These are phyloP conservation scores for Thysanoteuthis rhombus DNA, from an alignment of 2,888 invertebrate species.

Conservation along the genomic window DNA sequence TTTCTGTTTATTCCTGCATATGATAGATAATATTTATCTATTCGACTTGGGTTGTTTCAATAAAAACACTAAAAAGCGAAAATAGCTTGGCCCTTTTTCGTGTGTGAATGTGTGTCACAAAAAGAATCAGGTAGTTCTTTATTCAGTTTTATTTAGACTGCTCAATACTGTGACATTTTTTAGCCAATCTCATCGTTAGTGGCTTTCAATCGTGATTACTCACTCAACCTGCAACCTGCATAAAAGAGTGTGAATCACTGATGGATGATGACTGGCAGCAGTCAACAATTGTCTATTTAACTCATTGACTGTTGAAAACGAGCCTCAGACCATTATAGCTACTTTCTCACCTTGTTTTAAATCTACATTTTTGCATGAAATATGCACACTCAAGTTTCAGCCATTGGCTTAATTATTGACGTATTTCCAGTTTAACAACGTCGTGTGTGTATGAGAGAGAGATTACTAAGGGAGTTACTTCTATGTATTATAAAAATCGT, in stretches of 20 bases:
- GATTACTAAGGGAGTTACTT: no score
- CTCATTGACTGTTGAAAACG: neutral
- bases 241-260: neutral
- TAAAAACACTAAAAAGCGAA: no score
- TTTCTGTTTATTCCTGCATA: no score
- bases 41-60: no score
- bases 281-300: neutral
- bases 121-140: no score
- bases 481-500: no score
- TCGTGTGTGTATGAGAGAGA: no score
- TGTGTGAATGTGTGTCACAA: no score
- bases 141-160: neutral
- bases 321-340: neutral
- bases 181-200: neutral
- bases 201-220: neutral
- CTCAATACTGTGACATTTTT: neutral
- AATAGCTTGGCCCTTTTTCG: no score
- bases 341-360: neutral
- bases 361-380: neutral
- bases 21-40: no score
- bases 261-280: neutral
- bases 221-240: neutral
- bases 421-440: neutral
- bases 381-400: neutral
- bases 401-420: neutral